Base-by-base conservation (phyloP, 2,113 vertebrate species). In the Dissostichus mawsoni region DNA sequence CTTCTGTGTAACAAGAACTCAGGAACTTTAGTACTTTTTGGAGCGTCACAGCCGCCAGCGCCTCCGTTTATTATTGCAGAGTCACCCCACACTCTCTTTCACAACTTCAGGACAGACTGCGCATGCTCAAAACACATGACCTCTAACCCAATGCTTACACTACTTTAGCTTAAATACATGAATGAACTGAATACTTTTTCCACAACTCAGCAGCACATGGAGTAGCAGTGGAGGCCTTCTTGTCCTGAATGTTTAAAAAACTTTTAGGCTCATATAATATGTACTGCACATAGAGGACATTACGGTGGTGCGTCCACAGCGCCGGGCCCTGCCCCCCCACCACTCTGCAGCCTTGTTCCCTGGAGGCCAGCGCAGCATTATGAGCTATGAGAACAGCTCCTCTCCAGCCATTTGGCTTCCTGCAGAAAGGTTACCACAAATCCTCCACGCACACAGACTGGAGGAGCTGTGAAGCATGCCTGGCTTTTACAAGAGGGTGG, bases 361-460 rank as follows among this genome's bases (percentile, higher is more conserved):
- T 20, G 57, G 68, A 85, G 81, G 52, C 79, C 70, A 20, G 59
- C 20, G 69, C 77, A 78, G 86, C 75, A 87, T 91, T 86, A 88
- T 80, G 76, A 90, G 78, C 77, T 67, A 78, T 82, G 69, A 86
- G 83, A 80, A 67, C 73, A 73, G 83, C 87, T 84, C 63, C 77
- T 85, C 88, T 85, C 25, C 4, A 88, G 74, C 81, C 85, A 80
- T 92, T 90, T 89, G 87, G 84, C 84, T 74, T 87, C 69, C 74
- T 74, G 78, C 56, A 69, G 74, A 87, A 90, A 90, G 72, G 87
- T 81, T 91, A 64, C 75, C 71, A 72, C 86, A 91, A 88, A 93
- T 91, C 89, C 58, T 2, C 80, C 78, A 73, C 8, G n/a, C 48
- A 59, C 36, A 59, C 63, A 63, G 20, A 44, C 80, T 62, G 76